Evolutionary conservation across 2,113 vertebrate genomes (phyloP).

Genomic region (Phalacrocorax pelagicus): DNA sequence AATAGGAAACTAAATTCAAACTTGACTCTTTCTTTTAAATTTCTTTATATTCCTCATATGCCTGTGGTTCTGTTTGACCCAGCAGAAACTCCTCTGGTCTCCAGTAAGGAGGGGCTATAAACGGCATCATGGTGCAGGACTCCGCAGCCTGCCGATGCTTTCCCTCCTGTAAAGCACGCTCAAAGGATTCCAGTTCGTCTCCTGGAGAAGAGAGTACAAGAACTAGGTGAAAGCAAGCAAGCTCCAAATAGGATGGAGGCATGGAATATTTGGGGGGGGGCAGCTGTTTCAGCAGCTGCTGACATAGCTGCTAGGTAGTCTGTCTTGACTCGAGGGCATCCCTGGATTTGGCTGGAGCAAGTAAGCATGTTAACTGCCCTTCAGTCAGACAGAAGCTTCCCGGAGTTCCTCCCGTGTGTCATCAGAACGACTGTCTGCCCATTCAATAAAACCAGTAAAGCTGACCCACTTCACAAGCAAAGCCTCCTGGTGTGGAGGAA

Average conservation of each 20-base stretch:
- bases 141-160: too few species aligned
- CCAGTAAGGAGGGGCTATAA: too few species aligned
- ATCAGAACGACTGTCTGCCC: background rate
- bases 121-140: background rate
- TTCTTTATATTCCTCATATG: background rate
- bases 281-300: background rate
- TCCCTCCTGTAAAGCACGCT: background rate
- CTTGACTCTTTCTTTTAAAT: background rate
- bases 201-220: background rate
- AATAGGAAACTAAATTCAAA: background rate
- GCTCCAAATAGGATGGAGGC: background rate
- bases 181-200: background rate
- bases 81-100: background rate
- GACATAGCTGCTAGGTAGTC: background rate
- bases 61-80: fast-evolving
- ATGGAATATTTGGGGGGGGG: background rate
- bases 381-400: background rate
- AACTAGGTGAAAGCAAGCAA: background rate
- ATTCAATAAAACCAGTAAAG: background rate
- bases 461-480: background rate
- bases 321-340: background rate
- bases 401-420: fast-evolving
- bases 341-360: background rate
- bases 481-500: background rate
- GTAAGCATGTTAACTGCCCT: background rate